Base-by-base conservation (phyloP, 2,888 invertebrate genomes). In the Drosophila ezoana region DNA sequence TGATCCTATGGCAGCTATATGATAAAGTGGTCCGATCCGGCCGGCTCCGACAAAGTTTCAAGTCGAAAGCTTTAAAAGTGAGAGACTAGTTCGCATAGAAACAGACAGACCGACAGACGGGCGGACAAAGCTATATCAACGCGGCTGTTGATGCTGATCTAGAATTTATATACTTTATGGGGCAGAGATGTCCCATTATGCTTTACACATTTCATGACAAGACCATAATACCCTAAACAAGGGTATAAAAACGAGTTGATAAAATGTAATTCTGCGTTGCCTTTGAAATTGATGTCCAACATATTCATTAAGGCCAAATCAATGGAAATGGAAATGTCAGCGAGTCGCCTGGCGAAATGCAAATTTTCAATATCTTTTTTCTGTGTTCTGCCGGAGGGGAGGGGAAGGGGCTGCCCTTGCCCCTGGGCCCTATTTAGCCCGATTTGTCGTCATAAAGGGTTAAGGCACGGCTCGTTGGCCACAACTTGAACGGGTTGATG, bases 341-440 rank as follows among this genome's bases (percentile, higher is more conserved):
- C 13, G 35, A 28, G 28, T 28, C 2, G 28, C 8, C 28, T 1
- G 28, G 28, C 28, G 28, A 23, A 69, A 86, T 81, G 71, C 63
- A 80, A 74, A 79, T 81, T 82, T 76, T 74, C 77, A 40, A 61
- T 74, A 71, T 48, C 71, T 64, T 71, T 65, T 77, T 77, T 52
- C 58, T 64, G 84, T 47, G 61, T 65, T 53, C 59, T 28, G 8
- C 1, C 1, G 23, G 6, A 4, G 8, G 1, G 20, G 20, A 1
- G 5, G 23, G 23, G 20, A 4, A 4, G 23, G 28, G 8, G 33
- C 33, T 60, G 35, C 28, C 45, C 3, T 10, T 33, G 13, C 4
- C 16, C 1, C 1, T 23, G 9, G 28, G 9, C 51, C 18, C n/a
- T 32, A n/a, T 28, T 18, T 38, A 40, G 40, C 38, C 54, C 35